Conservation (phyloP, 2,113 vertebrate species). For the Zonotrichia leucophrys region DNA sequence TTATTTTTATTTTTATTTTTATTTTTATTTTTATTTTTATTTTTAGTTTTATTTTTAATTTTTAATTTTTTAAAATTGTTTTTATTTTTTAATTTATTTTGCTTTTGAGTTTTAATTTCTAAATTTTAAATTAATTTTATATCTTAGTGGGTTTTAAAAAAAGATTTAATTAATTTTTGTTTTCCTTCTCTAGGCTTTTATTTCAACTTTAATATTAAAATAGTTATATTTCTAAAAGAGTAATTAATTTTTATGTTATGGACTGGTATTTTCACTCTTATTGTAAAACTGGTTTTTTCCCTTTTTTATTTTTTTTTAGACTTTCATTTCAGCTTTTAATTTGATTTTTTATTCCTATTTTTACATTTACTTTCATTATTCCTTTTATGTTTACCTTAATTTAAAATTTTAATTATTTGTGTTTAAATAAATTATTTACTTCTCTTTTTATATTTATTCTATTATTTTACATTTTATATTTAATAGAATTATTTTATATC, state of each 20-base stretch:
- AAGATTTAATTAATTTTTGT: not conserved
- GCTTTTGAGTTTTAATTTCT: not conserved
- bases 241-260: not conserved
- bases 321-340: not conserved
- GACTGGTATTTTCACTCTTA: too few relatives aligned
- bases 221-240: fast-evolving
- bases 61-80: not conserved
- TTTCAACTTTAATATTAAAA: not conserved
- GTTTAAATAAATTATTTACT: not conserved
- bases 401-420: not conserved
- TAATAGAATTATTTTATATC: not conserved
- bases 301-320: not conserved
- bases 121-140: too few relatives aligned
- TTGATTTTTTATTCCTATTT: not conserved
- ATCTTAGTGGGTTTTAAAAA: too few relatives aligned
- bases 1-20: too few relatives aligned
- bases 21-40: too few relatives aligned
- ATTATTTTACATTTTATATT: not conserved
- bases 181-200: not conserved
- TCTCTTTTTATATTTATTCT: not conserved
- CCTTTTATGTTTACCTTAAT: not conserved
- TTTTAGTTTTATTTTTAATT: too few relatives aligned
- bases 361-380: not conserved
- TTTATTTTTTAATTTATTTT: not conserved
- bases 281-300: not conserved